These are phyloP conservation scores for Campoplex capitator DNA, from an alignment of 2,888 invertebrate species.

Conservation along the genomic window DNA sequence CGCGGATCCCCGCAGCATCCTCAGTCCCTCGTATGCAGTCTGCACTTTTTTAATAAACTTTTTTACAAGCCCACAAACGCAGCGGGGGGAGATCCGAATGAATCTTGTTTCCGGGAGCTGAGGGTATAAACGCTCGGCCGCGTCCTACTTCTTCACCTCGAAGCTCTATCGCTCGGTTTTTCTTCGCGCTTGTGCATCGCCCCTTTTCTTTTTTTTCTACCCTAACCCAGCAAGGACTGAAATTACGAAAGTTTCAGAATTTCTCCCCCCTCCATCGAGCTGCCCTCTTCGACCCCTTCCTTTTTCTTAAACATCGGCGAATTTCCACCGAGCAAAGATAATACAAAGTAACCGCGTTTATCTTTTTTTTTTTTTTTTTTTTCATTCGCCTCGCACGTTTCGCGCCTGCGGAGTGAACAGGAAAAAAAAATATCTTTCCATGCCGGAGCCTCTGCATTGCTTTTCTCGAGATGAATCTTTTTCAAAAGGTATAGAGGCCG, in stretches of 20 bases:
- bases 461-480: conserved; percentile 25
- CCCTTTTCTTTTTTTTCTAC: not conserved
- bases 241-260: conserved; percentile 66
- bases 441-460: not conserved
- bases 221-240: conserved; percentile 49
- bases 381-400: not conserved
- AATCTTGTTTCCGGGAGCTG: conserved; percentile 61
- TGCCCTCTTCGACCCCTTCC: conserved; percentile 4
- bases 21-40: conserved; percentile 5
- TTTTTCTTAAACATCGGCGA: not conserved
- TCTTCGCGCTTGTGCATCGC: conserved; percentile 10
- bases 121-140: conserved; percentile 19
- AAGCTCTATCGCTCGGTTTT: conserved; percentile 2
- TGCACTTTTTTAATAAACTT: conserved; percentile 68
- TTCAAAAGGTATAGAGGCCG: not conserved
- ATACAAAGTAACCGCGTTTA: conserved; percentile 15
- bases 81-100: conserved; percentile 55
- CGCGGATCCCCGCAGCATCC: not conserved
- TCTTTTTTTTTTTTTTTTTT: not conserved
- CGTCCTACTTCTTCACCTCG: not conserved
- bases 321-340: not conserved
- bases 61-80: conserved; percentile 66
- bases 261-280: conserved; percentile 31
- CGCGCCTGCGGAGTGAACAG: not conserved
- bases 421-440: not conserved